Conservation (phyloP, 2,888 invertebrate species). For the Gibbula magus region DNA sequence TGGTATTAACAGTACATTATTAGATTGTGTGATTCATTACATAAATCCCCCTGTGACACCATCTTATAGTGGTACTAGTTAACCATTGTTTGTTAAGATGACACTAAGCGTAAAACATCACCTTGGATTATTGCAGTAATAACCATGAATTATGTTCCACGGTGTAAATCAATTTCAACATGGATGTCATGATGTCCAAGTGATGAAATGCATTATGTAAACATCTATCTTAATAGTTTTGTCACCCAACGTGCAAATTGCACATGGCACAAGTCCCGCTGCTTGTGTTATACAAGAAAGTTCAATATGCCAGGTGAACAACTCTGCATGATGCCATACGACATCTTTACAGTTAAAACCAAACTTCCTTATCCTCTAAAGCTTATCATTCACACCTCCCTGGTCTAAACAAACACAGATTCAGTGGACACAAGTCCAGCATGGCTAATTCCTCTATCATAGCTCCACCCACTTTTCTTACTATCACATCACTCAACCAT, state of each 20-base stretch:
- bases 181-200: neutral
- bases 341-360: neutral
- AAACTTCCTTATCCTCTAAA: neutral
- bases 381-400: conserved; percentile 4
- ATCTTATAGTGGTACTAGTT: too few species aligned
- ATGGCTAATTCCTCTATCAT: neutral
- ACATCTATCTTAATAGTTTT: neutral
- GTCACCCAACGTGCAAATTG: neutral
- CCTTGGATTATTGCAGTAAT: too few species aligned
- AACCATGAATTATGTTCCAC: too few species aligned
- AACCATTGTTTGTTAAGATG: too few species aligned
- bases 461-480: neutral
- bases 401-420: conserved; percentile 6
- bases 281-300: neutral
- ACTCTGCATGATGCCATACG: neutral
- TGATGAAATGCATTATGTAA: conserved; percentile 9
- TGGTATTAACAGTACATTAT: too few species aligned
- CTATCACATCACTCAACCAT: neutral
- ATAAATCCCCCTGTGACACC: too few species aligned
- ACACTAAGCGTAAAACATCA: too few species aligned
- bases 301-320: neutral
- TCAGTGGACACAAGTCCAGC: neutral
- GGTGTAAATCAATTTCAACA: neutral
- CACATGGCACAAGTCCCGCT: neutral
- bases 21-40: too few species aligned